phyloP scores from a whole-genome alignment of 2,888 invertebrate genomes.

The Chalcosyrphus nemorum region DNA sequence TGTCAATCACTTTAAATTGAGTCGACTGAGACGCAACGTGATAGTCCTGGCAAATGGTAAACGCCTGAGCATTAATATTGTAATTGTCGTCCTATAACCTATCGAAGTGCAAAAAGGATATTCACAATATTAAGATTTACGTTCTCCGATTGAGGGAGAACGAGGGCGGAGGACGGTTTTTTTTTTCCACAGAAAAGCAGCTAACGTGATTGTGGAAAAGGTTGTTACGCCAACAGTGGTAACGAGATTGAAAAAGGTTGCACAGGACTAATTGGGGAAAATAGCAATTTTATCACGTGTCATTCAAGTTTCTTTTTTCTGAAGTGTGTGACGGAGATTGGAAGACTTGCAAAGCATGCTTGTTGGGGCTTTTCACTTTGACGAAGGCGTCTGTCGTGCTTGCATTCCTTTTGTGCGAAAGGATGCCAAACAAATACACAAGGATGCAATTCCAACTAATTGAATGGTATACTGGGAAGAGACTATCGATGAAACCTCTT shows the following conservation, averaged over 20 bases:
- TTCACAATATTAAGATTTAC: constrained; percentile 18
- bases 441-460: no score
- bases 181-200: neutral
- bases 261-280: neutral
- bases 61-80: constrained; percentile 22
- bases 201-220: neutral
- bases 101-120: constrained; percentile 8
- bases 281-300: no score
- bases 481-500: no score
- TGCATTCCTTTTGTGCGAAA: no score
- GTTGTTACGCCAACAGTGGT: neutral
- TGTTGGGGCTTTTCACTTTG: no score
- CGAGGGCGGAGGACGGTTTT: neutral
- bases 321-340: no score
- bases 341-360: no score
- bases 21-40: constrained; percentile 9
- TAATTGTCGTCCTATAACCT: constrained; percentile 18
- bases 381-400: no score
- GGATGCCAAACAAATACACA: no score
- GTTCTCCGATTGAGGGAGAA: neutral
- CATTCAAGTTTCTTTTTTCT: no score
- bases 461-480: no score
- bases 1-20: constrained; percentile 63
- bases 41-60: neutral
- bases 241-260: neutral